Percentiles rank a stretch among this genome's conserved stretches.
Conservation (phyloP, 2,888 invertebrate species). For the Arrhopalites spinosus region DNA sequence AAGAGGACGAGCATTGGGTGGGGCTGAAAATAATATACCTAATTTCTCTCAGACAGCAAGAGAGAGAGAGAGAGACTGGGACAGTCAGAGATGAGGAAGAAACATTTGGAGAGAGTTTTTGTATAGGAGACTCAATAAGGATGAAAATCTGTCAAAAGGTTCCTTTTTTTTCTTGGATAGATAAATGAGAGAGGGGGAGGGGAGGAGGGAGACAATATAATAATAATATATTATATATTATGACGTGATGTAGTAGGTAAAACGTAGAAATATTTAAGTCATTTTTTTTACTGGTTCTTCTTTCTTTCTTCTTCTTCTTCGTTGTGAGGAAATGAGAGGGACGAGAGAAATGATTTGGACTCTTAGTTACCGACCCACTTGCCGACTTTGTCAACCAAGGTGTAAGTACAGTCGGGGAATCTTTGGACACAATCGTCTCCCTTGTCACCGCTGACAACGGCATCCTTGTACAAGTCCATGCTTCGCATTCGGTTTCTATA, state of each 20-base stretch:
- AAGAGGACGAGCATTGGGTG: conserved; percentile 15
- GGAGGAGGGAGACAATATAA: not conserved
- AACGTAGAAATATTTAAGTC: conserved; percentile 32
- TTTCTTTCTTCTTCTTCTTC: too few species aligned
- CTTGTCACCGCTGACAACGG: conserved; percentile 55
- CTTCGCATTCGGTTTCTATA: conserved; percentile 56
- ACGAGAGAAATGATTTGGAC: conserved; percentile 8
- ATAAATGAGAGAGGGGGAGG: not conserved
- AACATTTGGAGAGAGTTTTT: not conserved
- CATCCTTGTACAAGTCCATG: conserved; percentile 57
- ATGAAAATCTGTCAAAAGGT: conserved; percentile 1
- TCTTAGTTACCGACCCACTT: conserved; percentile 56
- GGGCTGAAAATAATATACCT: conserved; percentile 11
- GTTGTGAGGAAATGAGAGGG: conserved; percentile 1
- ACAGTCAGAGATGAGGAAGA: not conserved
- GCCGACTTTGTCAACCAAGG: conserved; percentile 57
- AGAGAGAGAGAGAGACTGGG: not conserved
- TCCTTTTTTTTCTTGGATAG: not conserved
- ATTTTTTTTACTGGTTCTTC: conserved; percentile 36
- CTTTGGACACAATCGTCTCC: conserved; percentile 53
- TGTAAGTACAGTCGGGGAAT: conserved; percentile 57
- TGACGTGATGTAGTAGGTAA: conserved; percentile 16
- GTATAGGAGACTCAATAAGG: not conserved
- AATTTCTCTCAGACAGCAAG: not conserved
- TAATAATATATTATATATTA: not conserved